Conservation (phyloP, 2,797 vertebrate species). For the Graptemys geographica region DNA sequence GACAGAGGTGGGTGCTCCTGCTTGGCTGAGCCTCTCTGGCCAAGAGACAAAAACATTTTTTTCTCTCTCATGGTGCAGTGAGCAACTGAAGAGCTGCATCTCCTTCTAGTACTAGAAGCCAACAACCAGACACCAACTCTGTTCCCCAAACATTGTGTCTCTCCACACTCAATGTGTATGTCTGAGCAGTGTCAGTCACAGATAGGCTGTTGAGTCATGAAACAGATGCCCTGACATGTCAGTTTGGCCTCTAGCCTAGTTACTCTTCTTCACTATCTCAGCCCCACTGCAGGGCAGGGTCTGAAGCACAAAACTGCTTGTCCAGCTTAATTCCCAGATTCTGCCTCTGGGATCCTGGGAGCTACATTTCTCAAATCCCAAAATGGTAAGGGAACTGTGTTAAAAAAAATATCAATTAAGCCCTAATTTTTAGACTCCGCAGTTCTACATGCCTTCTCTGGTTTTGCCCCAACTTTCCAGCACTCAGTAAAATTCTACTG, state of each 20-base stretch:
- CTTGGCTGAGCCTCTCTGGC: neutral
- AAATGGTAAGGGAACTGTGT: neutral
- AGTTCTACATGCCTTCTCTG: neutral
- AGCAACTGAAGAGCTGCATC: neutral
- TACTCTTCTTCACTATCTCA: neutral
- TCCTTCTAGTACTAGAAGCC: neutral
- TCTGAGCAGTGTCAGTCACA: neutral
- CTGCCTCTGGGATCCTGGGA: neutral
- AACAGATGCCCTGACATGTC: neutral
- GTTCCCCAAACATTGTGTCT: neutral
- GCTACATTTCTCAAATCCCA: neutral
- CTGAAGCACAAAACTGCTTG: neutral
- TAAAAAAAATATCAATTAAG: neutral
- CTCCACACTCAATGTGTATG: neutral
- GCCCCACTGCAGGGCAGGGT: neutral
- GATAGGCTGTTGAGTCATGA: neutral
- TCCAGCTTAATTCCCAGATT: neutral
- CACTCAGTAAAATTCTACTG: neutral
- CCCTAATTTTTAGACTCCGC: too few species aligned
- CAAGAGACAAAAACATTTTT: neutral
- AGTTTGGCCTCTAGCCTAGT: neutral
- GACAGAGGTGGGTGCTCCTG: neutral
- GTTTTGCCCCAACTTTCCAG: neutral
- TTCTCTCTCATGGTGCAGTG: neutral
- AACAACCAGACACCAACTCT: neutral